Conservation (phyloP, 1,140 invertebrate species). For the Eueides isabella region DNA sequence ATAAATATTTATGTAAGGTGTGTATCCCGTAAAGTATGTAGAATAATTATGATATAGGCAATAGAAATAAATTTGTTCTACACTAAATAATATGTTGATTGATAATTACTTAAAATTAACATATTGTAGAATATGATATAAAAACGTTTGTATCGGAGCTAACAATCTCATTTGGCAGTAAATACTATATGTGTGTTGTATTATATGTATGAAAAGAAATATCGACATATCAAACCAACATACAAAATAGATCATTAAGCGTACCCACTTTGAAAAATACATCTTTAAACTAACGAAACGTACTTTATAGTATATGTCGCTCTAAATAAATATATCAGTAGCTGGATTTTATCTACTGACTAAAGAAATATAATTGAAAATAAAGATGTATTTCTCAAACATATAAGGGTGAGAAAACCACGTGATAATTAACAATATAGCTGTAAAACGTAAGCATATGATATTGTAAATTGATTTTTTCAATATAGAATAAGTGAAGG, state of each 20-base stretch:
- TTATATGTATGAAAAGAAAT: not conserved
- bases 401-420: slow-evolving; percentile 57
- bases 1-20: slow-evolving; percentile 55
- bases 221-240: not conserved
- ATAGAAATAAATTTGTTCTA: not conserved
- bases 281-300: not conserved
- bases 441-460: slow-evolving; percentile 51
- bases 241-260: slow-evolving; percentile 10
- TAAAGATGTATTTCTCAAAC: slow-evolving; percentile 34
- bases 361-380: not conserved
- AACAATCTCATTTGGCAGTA: slow-evolving; percentile 1
- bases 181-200: not conserved
- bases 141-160: not conserved
- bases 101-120: slow-evolving; percentile 6
- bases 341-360: slow-evolving; percentile 1
- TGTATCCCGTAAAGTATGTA: slow-evolving; percentile 43
- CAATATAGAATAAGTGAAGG: slow-evolving; percentile 49
- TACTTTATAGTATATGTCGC: not conserved
- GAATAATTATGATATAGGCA: slow-evolving; percentile 24
- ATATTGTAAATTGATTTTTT: slow-evolving; percentile 60
- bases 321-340: not conserved
- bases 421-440: slow-evolving; percentile 63
- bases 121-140: no score
- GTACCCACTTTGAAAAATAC: slow-evolving; percentile 25
- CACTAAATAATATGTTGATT: slow-evolving; percentile 3